A percentile compares a stretch with the other conserved stretches of the same genome.
Evolutionary conservation across 2,113 vertebrate species (phyloP).

Genomic region (Stercorarius parasiticus): DNA sequence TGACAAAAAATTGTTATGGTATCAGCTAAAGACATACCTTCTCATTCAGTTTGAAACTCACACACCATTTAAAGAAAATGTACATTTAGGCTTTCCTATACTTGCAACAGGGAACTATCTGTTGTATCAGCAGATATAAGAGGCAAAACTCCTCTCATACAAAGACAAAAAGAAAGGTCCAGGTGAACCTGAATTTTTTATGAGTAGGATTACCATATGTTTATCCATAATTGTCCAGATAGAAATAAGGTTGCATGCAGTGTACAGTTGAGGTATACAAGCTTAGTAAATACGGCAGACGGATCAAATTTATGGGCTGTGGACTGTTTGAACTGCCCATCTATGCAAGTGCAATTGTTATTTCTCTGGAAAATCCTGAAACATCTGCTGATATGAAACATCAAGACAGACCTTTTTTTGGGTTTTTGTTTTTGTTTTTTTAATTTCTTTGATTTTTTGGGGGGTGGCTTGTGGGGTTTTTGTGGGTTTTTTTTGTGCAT

Average conservation of each 20-base stretch:
- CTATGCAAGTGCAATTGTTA: neutral
- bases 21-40: neutral
- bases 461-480: too few relatives aligned
- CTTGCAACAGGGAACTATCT: neutral
- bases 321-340: neutral
- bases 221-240: neutral
- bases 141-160: neutral
- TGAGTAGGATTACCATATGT: neutral
- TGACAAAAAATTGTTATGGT: neutral
- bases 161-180: neutral
- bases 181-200: neutral
- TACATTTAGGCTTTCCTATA: neutral
- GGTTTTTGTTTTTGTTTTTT: neutral
- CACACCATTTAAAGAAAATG: neutral
- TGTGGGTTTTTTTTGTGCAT: neutral
- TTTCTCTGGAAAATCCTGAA: neutral
- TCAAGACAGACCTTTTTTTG: neutral
- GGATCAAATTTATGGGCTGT: neutral
- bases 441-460: neutral
- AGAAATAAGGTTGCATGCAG: neutral
- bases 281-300: neutral
- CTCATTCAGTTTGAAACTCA: neutral
- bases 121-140: neutral
- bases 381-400: neutral
- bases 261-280: fast-evolving